These are phyloP conservation scores for Eupithecia centaureata DNA, from an alignment of 2,888 invertebrate genomes.

Conservation along the genomic window DNA sequence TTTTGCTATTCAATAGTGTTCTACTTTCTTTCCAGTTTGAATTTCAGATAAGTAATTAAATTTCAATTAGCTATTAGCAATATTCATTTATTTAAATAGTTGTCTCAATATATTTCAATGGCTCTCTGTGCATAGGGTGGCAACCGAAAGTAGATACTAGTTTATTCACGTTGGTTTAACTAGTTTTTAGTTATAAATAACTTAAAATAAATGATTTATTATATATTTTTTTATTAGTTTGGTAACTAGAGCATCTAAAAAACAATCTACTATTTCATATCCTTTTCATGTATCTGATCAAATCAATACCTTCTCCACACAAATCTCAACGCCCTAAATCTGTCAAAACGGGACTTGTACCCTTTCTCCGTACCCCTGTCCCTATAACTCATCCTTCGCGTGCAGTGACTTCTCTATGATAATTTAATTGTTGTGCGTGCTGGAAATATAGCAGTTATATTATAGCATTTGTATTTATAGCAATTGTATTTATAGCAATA, in stretches of 20 bases:
- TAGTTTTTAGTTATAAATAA: too few species aligned
- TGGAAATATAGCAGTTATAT: slow-evolving; percentile 59
- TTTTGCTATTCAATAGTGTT: neutral
- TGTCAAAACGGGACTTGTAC: slow-evolving; percentile 41
- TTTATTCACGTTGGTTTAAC: too few species aligned
- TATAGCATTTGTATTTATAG: slow-evolving; percentile 22
- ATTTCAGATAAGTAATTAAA: neutral
- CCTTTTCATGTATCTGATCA: neutral
- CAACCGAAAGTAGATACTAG: too few species aligned
- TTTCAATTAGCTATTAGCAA: too few species aligned
- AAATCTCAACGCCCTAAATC: slow-evolving; percentile 18
- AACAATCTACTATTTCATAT: neutral
- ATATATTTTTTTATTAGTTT: too few species aligned
- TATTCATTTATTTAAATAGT: too few species aligned
- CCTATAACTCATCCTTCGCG: slow-evolving; percentile 76
- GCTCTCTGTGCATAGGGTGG: too few species aligned
- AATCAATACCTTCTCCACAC: slow-evolving; percentile 1
- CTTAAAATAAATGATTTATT: too few species aligned
- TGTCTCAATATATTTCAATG: too few species aligned
- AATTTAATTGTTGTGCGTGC: slow-evolving; percentile 82
- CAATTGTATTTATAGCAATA: slow-evolving; percentile 36
- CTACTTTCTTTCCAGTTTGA: neutral
- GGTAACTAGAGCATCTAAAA: neutral
- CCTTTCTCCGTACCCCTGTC: slow-evolving; percentile 49
- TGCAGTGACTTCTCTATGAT: slow-evolving; percentile 80